Base-by-base conservation (phyloP, 2,888 invertebrate species). In the Chesias legatella region DNA sequence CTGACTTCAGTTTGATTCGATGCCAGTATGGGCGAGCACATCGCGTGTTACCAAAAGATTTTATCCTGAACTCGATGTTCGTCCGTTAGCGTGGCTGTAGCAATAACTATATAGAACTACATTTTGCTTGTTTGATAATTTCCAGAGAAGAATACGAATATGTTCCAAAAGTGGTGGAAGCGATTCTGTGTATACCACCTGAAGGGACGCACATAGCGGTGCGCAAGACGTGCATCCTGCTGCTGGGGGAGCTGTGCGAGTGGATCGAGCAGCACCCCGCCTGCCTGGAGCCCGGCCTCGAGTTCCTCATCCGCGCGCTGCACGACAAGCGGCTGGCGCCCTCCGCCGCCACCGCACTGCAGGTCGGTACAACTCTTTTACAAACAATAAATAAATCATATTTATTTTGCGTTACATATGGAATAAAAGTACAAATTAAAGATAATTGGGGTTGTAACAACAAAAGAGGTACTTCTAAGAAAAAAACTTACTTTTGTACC, bases 91-190 rank as follows among this genome's bases (percentile, higher is more conserved):
- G n/a, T n/a, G n/a, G n/a, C n/a, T n/a, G n/a, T n/a, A n/a, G n/a
- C 22, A 1, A 22, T 5, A 22, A 22, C 22, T 22, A 5, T 5
- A 22, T 5, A 6, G 22, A 7, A 22, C 22, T 5, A 22, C 7
- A 13, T 21, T 22, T 22, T n/a, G n/a, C 20, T 28, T 3, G 7
- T 20, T 22, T 32, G 20, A 26, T 23, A 6, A 10, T 43, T 39
- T 23, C 9, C 73, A 97, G 96, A 10, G 94, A 95, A 48, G 98
- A 98, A 79, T 95, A 95, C 65, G 95, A 95, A 55, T 94, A 96
- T 33, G 96, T 98, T 36, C 97, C 98, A 7, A 95, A 96, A 79
- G 97, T 99, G 17, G 94, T 98, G 7, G 94, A 96, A 71, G 96
- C 97, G 7, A 95, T 98, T 47, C 82, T 98, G 24, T 92, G 92